Evolutionary conservation across 2,888 invertebrate species (phyloP), one percentile per base, ranked within the genome.

Genomic region (Amphipoea lucens): DNA sequence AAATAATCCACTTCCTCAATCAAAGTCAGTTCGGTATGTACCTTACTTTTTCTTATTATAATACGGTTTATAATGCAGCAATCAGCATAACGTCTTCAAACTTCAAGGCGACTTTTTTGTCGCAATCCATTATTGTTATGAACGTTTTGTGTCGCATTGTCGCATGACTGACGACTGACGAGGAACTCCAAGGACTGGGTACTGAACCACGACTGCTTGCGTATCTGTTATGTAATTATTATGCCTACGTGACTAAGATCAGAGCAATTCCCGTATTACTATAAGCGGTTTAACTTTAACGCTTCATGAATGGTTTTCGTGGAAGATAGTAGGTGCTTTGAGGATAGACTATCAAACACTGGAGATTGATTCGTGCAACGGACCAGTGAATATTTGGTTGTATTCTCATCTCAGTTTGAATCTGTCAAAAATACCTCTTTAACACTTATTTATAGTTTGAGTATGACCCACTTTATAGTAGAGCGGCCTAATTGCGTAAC

Each of bases 161-260:
- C 82, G 77, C 77, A 78, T 78, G 74, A 85, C 74, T 83, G 78
- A 81, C 74, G 74, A 40, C 70, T 17, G 71, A 57, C 40, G 71
- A 77, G 54, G 17, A 45, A 45, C 45, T 51, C 9, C 83, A 74
- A 83, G 78, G 82, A 60, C 79, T 84, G 76, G 45, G 54, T 36
- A 76, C 54, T 71, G 70, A 11, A 82, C 71, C 82, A 48, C 20
- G 76, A 65, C 78, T 29, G 62, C 29, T 74, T 45, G 57, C 68
- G 81, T 81, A 68, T 57, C 29, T 57, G 17, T 54, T 80, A 67
- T 40, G 42, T 81, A n/a, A 65, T 20, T 62, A 5, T 20, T 70
- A 70, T 36, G 73, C n/a, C 76, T 76, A 69, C 70, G 73, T 75
- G 76, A 79, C 73, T 42, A 14, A 54, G 63, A 65, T 29, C 20